Conservation (phyloP, 2,888 invertebrate genomes). For the Drosophila stalkeri region DNA sequence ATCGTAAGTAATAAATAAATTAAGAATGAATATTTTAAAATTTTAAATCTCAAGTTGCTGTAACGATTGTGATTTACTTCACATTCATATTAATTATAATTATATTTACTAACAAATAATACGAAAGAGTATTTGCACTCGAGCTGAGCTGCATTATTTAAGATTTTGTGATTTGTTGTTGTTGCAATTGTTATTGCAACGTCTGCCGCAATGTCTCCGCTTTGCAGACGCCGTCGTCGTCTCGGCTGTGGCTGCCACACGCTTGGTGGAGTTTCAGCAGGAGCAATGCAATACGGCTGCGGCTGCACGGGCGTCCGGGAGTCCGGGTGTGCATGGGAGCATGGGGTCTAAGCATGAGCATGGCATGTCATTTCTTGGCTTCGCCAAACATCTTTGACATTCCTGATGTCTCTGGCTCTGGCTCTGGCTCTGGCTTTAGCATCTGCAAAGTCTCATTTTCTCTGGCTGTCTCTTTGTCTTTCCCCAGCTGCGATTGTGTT, state of each 20-base stretch:
- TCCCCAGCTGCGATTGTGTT: conserved; percentile 63
- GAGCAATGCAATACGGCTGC: conserved; percentile 17
- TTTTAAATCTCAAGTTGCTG: neutral
- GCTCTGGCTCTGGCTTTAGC: conserved; percentile 25
- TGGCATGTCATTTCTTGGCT: conserved; percentile 79
- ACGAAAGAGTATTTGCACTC: conserved; percentile 46
- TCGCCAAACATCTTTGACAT: conserved; percentile 75
- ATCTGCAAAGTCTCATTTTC: conserved; percentile 44
- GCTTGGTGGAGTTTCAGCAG: conserved; percentile 27
- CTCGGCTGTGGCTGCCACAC: conserved; percentile 56
- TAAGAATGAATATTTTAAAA: neutral
- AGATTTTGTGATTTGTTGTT: conserved; percentile 34
- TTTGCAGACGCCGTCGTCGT: conserved; percentile 56
- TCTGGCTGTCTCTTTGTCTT: conserved; percentile 46
- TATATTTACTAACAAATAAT: conserved; percentile 3
- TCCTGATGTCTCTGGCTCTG: conserved; percentile 62
- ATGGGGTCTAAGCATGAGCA: conserved; percentile 64
- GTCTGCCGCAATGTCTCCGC: conserved; percentile 79
- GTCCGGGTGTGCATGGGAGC: conserved; percentile 29
- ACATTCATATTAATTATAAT: neutral
- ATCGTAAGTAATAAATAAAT: neutral
- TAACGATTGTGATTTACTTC: neutral
- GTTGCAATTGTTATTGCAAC: conserved; percentile 68
- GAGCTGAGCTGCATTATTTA: conserved; percentile 15
- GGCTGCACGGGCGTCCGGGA: conserved; percentile 25